Base-by-base conservation (phyloP, 2,797 vertebrate species). In the Anabacerthia variegaticeps region DNA sequence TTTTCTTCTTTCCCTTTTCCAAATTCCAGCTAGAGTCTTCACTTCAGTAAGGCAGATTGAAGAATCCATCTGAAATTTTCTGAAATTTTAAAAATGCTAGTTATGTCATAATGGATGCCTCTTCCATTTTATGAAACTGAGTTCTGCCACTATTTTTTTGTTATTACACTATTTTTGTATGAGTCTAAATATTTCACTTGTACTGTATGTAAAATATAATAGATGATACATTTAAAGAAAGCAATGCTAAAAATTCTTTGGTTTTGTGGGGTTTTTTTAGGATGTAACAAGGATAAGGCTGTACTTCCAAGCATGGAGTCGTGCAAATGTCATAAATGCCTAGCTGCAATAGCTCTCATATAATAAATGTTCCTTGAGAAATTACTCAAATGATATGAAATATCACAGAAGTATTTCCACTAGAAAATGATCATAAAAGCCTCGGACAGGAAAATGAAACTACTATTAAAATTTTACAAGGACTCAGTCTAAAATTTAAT, bases 361-460 rank as follows among this genome's bases (percentile, higher is more conserved):
- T 36, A 79, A 61, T 90, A 87, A 86, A 92, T 63, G 32, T 67
- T 91, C 49, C 56, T 71, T 93, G 68, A 87, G 72, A 92, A 89
- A 59, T 76, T 76, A 73, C 48, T 84, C 43, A 51, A 69, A 67
- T 85, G 74, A 67, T 86, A 91, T 34, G 37, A 85, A 87, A 61
- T 14, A 75, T 39, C 34, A 39, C 13, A 28, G 18, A 94, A 79
- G 6, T 79, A 52, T 90, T 86, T 93, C 71, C 92, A 5, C 14
- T 49, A 61, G 24, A 54, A 96, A 65, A 71, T 81, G 27, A 27
- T 89, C 49, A 54, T 94, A 89, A 97, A 86, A 92, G 49, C 48
- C 19, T 23, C 49, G 81, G 59, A 76, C 55, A 76, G 63, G 18
- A 73, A 90, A 95, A 87, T 71, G 59, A 84, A 91, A 14, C 16